Percentiles rank a stretch among this genome's conserved stretches.
Evolutionary conservation across 2,113 vertebrate genomes (phyloP).

Genomic region (Pedionomus torquatus): DNA sequence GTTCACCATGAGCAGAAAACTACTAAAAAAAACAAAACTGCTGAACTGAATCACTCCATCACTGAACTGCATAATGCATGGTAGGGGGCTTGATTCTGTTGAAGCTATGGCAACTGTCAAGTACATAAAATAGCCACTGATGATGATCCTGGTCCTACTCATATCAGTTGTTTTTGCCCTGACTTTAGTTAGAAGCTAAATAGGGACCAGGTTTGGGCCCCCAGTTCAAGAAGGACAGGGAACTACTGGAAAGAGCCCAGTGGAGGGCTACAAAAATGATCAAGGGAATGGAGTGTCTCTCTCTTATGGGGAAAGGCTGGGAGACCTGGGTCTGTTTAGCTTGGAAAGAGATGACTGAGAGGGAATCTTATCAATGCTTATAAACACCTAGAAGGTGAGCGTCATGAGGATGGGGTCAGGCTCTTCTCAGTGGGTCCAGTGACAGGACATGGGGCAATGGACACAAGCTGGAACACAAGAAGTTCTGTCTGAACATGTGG

Average conservation of each 20-base stretch:
- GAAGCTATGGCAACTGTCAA: not conserved
- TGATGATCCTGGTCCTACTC: too few species aligned
- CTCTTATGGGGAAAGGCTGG: not conserved
- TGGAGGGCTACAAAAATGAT: not conserved
- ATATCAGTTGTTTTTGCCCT: rapidly evolving
- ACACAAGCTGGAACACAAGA: not conserved
- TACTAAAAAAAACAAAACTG: too few species aligned
- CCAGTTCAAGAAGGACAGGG: not conserved
- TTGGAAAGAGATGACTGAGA: not conserved
- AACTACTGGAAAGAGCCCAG: not conserved
- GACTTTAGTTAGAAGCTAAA: not conserved
- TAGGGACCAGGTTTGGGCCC: not conserved
- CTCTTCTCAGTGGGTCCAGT: not conserved
- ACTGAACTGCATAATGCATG: too few species aligned
- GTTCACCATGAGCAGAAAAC: not conserved
- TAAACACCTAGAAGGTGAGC: not conserved
- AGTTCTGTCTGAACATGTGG: not conserved
- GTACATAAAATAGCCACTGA: rapidly evolving
- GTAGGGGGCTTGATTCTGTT: not conserved
- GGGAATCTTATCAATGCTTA: not conserved
- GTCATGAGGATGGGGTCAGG: not conserved
- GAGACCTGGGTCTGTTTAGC: not conserved
- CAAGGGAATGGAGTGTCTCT: not conserved
- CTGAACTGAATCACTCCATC: not conserved
- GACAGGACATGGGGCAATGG: not conserved